Base-by-base conservation (phyloP, 2,797 vertebrate genomes). In the Chelon auratus region DNA sequence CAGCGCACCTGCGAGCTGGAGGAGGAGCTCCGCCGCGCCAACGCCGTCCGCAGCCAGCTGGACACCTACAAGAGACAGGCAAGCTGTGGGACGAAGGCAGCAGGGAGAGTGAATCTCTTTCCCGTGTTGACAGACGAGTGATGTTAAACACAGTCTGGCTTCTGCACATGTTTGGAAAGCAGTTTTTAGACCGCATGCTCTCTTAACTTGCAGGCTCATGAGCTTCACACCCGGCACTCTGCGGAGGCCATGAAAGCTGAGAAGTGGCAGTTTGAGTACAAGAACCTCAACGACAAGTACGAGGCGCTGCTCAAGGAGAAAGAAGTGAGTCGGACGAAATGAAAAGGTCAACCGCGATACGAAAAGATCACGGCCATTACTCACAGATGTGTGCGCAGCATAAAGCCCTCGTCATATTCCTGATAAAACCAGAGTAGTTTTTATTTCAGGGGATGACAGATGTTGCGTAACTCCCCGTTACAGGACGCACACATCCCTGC, bases 241-340 rank as follows among this genome's bases (percentile, higher is more conserved):
- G 89, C 94, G 0, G 96, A 97, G 91, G 96, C 96, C 58, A 85
- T 97, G 93, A 95, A 96, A 87, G 96, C 96, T 0, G 97, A 97
- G 89, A 96, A 96, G 72, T 97, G 96, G 96, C 95, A 97, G 62
- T 97, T 97, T 72, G 97, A 98, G 87, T 97, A 93, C 86, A 95
- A 90, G 68, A 96, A 95, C 85, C 94, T 97, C 56, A 78, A 94
- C n/a, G 96, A 97, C 86, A 97, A 97, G 83, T 96, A 93, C 9
- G 94, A 97, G 2, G 92, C 91, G 0, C 90, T 96, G 85, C 87
- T 91, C 45, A 96, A 97, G 79, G 96, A 98, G 87, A 96, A 95
- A 83, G 96, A 97, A 94, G 97, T 97, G 86, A 90, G 65, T 84
- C 0, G 10, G 11, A 0, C 43, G 45, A 48, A n/a, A 51, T 50